Evolutionary conservation across 2,113 vertebrate species (phyloP), one percentile per base, ranked within the genome.

Genomic region (Acanthisitta chloris): DNA sequence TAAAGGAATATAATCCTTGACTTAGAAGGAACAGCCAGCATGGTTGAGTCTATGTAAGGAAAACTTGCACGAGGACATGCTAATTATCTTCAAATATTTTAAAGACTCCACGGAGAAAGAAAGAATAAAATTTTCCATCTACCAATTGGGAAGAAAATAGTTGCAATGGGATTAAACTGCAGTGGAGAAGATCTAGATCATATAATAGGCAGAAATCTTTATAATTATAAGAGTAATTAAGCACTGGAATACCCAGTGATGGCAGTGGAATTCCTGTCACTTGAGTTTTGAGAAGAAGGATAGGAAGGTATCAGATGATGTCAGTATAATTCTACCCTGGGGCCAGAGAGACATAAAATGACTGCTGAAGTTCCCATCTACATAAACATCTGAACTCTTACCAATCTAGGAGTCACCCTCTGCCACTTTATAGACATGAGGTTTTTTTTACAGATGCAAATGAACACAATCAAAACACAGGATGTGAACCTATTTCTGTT

Each of bases 401-500:
- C 5, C 21, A 42, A 23, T 34, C 33, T 42, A 51, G 2, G 17
- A 15, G 51, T 46, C 13, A 45, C 8, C 9, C 26, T 64, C 23
- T 61, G 18, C 3, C 17, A 43, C 4, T 54, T 62, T n/a, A 25
- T 12, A 78, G 20, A 17, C 11, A 81, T 24, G 10, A 14, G 4
- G n/a, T n/a, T 11, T 84, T 42, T 58, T 49, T 17, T 66, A 76
- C 80, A 78, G 33, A 46, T 34, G 7, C 43, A 80, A 0, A 14
- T 51, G 46, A 71, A 58, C 12, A 77, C 86, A 65, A 70, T 54
- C 25, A 81, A 86, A 88, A 52, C 17, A 25, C 20, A 55, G 8
- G n/a, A 33, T 0, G 0, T 31, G 14, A 66, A 86, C 17, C 1
- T 57, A 20, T 46, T 73, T 67, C 54, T 4, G 2, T 78, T 46